These are phyloP conservation scores for Lates calcarifer DNA, from an alignment of 2,113 vertebrate genomes.

Conservation along the genomic window DNA sequence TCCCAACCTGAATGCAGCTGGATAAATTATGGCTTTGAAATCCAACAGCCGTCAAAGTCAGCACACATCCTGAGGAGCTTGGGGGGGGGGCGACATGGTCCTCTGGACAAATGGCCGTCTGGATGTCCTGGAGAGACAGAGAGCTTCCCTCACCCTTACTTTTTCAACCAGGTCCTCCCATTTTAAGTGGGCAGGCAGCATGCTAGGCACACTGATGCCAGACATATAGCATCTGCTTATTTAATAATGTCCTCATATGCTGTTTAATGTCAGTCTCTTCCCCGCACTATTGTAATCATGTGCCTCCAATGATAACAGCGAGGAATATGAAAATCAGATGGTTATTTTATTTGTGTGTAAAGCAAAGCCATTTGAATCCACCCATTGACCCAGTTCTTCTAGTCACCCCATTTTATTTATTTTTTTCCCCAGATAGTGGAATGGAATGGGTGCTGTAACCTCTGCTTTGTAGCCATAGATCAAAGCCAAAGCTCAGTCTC, in stretches of 20 bases:
- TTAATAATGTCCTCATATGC: slow-evolving; percentile 45
- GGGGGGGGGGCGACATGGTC: not conserved
- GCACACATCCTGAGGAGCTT: slow-evolving; percentile 15
- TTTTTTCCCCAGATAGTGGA: not conserved
- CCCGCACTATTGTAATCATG: slow-evolving; percentile 1
- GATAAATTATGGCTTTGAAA: slow-evolving; percentile 45
- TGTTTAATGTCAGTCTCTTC: slow-evolving; percentile 40
- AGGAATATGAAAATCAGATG: slow-evolving; percentile 35
- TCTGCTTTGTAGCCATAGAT: slow-evolving; percentile 38
- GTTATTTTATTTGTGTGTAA: slow-evolving; percentile 31
- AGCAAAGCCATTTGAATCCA: slow-evolving; percentile 15
- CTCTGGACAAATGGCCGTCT: slow-evolving; percentile 32
- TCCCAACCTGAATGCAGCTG: slow-evolving; percentile 26
- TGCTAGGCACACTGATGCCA: slow-evolving; percentile 4
- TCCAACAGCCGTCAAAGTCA: slow-evolving; percentile 15
- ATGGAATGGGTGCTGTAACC: slow-evolving; percentile 27
- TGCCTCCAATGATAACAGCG: slow-evolving; percentile 5
- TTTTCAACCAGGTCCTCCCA: slow-evolving; percentile 1
- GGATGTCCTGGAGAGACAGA: not conserved
- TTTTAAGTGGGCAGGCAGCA: slow-evolving; percentile 19
- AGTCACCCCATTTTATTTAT: not conserved
- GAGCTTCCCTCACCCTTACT: not conserved
- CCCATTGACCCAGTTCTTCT: not conserved
- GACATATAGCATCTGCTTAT: slow-evolving; percentile 61
- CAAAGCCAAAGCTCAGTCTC: slow-evolving; percentile 27